Evolutionary conservation across 2,113 vertebrate genomes (phyloP), one percentile per base, ranked within the genome.

Genomic region (Dicerorhinus sumatrensis): DNA sequence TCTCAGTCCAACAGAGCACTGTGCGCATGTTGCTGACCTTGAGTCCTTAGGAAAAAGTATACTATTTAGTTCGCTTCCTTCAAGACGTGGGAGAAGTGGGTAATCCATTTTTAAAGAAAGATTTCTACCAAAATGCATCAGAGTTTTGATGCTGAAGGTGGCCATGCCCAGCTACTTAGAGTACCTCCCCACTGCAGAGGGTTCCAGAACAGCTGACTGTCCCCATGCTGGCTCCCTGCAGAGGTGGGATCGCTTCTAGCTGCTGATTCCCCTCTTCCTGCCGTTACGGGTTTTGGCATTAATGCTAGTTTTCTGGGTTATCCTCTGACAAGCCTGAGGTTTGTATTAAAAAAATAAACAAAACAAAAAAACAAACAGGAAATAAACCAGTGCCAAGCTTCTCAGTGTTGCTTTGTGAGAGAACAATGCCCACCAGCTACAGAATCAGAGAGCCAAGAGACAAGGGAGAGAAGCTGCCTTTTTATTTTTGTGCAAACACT

Each of bases 381-480:
- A 27, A 18, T 0, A 42, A 25, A 7, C 20, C 65, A 33, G 0
- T 6, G 62, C 80, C 62, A 5, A 54, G 86, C n/a, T 36, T 17
- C 54, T 62, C 2, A 0, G 36, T 1, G 36, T 5, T 12, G 54
- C 29, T 2, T 0, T 0, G 6, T 1, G 20, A 48, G 46, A 8
- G n/a, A 29, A 20, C 23, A 5, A 14, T 0, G 0, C 46, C 46
- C 13, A 0, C n/a, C 29, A 2, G 51, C 75, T 10, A 0, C 29
- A n/a, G 29, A 16, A 25, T 42, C 9, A 3, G 48, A 54, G 16
- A 29, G 3, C 36, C 18, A 2, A 46, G 62, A 6, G 29, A n/a
- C 18, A 31, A 14, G 51, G 51, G 14, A 16, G 13, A 54, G 51
- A 54, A 54, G 13, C 48, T 54, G 3, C 51, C 51, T 54, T 33